A percentile compares a stretch with the other conserved stretches of the same genome.
phyloP scores from a whole-genome alignment of 2,797 vertebrate genomes.

The Phyllotis vaccarum region DNA sequence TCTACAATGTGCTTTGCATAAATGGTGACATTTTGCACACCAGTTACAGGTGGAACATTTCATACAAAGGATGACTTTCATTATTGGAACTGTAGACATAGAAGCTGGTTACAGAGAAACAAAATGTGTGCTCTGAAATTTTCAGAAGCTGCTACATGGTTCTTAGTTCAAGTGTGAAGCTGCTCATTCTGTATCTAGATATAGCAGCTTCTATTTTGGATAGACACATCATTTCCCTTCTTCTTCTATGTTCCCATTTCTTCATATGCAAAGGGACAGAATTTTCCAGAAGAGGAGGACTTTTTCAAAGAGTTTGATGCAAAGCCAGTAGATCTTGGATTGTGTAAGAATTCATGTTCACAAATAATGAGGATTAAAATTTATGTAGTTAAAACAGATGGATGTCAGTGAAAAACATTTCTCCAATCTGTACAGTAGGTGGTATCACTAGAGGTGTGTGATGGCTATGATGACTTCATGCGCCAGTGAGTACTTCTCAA shows the following conservation, averaged over 20 bases:
- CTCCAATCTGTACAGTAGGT: not conserved
- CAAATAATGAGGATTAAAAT: not conserved
- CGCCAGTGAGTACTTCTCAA: not conserved
- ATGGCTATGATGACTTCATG: accelerated
- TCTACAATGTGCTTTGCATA: conserved; percentile 83
- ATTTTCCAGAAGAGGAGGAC: not conserved
- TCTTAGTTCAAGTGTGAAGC: not conserved
- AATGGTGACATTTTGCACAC: conserved; percentile 57
- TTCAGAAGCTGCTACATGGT: not conserved
- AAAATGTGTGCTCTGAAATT: not conserved
- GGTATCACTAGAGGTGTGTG: not conserved
- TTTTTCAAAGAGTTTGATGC: not conserved
- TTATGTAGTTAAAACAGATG: not conserved
- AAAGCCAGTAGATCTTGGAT: not conserved
- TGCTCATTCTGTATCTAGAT: not conserved
- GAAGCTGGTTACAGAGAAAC: not conserved
- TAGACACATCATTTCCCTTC: not conserved
- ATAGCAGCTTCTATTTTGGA: not conserved
- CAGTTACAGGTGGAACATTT: not conserved
- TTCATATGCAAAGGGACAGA: not conserved
- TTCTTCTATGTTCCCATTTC: not conserved
- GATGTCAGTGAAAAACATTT: not conserved
- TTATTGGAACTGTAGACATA: conserved; percentile 51
- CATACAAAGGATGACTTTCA: conserved; percentile 7
- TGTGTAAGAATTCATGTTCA: not conserved